Evolutionary conservation across 2,888 invertebrate species (phyloP).

Genomic region (Tetramorium bicarinatum): DNA sequence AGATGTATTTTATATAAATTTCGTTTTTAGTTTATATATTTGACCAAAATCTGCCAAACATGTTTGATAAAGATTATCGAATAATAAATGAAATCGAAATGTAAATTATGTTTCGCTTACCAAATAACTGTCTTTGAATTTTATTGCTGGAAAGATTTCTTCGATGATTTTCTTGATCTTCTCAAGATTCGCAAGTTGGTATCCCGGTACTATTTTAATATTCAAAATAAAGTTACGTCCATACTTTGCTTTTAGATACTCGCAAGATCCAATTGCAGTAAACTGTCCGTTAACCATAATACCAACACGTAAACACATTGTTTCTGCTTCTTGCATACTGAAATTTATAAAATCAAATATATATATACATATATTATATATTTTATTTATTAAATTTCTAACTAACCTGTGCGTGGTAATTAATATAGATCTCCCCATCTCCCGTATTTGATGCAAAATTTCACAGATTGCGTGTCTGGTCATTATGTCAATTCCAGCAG

Average conservation of each 20-base stretch:
- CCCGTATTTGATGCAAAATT: slow-evolving; percentile 64
- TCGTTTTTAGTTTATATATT: neutral
- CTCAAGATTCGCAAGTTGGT: slow-evolving; percentile 44
- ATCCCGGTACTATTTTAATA: slow-evolving; percentile 57
- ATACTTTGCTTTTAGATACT: slow-evolving; percentile 61
- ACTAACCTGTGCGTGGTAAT: slow-evolving; percentile 66
- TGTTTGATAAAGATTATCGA: neutral
- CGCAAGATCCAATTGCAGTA: slow-evolving; percentile 62
- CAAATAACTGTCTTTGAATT: slow-evolving; percentile 61
- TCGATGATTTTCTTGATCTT: slow-evolving; percentile 59
- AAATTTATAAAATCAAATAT: neutral
- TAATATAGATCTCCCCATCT: slow-evolving; percentile 68
- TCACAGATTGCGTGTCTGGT: slow-evolving; percentile 67
- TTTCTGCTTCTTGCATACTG: slow-evolving; percentile 69
- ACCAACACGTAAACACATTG: slow-evolving; percentile 68
- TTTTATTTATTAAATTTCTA: neutral
- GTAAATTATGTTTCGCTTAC: slow-evolving; percentile 41
- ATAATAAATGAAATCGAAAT: neutral
- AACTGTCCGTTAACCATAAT: slow-evolving; percentile 68
- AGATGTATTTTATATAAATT: neutral
- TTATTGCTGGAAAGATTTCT: slow-evolving; percentile 56
- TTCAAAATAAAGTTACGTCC: slow-evolving; percentile 63
- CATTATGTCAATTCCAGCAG: slow-evolving; percentile 69
- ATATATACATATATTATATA: neutral
- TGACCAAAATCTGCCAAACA: neutral